Evolutionary conservation across 2,797 vertebrate species (phyloP).

Genomic region (Mormyrops attenuatus): DNA sequence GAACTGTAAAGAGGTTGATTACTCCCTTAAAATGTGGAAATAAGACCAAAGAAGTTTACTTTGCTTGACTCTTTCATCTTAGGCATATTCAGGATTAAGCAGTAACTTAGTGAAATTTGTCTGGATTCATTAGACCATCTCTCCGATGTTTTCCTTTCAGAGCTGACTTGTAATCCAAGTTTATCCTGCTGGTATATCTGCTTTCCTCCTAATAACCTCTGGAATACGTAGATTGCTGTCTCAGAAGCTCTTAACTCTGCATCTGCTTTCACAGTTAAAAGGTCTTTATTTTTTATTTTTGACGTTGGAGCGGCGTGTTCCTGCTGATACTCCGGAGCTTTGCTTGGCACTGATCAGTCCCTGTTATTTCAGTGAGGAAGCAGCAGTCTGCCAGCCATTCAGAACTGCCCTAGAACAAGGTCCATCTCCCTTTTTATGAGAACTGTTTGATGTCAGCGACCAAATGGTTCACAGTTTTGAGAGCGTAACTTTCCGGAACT

Average conservation of each 20-base stretch:
- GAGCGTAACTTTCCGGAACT: not conserved
- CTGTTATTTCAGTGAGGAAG: slow-evolving; percentile 1
- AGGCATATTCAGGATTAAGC: not conserved
- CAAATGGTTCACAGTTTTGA: not conserved
- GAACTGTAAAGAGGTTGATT: not conserved
- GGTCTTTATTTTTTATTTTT: not conserved
- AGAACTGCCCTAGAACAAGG: slow-evolving; percentile 25
- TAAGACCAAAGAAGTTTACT: not conserved
- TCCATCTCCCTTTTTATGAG: not conserved
- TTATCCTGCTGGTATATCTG: not conserved
- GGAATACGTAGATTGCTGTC: not conserved
- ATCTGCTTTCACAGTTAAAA: not conserved
- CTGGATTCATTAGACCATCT: not conserved
- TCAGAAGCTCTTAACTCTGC: not conserved
- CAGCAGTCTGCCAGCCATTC: slow-evolving; percentile 59
- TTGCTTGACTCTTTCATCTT: not conserved
- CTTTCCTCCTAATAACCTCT: not conserved
- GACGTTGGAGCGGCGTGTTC: not conserved
- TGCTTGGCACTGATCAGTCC: not conserved
- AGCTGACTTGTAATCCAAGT: not conserved
- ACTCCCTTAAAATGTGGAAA: not conserved
- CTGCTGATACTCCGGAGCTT: not conserved
- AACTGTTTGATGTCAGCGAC: not conserved
- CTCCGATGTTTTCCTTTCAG: not conserved
- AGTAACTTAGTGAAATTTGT: not conserved